These are phyloP conservation scores for Julus scanicus DNA, from an alignment of 2,888 invertebrate species.

Conservation along the genomic window DNA sequence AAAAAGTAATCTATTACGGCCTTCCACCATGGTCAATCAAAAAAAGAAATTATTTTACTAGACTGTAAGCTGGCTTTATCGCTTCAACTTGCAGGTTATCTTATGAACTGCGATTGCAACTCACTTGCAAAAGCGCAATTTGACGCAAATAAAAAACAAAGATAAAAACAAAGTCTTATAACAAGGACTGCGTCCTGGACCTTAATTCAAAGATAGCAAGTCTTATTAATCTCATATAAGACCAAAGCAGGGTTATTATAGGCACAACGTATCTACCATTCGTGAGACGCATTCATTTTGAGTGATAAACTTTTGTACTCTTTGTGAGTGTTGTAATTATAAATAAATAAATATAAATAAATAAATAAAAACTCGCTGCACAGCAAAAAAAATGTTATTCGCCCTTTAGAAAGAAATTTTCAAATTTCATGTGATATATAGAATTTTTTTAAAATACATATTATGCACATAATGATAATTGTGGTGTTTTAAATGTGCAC, in stretches of 20 bases:
- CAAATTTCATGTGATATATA: too few relatives aligned
- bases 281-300: too few relatives aligned
- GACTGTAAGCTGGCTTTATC: not conserved
- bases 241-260: not conserved
- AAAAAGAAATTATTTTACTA: not conserved
- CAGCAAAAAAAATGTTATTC: too few relatives aligned
- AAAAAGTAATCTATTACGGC: not conserved
- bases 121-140: not conserved
- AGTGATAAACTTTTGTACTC: too few relatives aligned
- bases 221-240: not conserved
- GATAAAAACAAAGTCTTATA: not conserved
- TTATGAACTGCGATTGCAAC: not conserved
- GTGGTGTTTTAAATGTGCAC: too few relatives aligned
- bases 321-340: too few relatives aligned
- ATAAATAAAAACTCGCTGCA: too few relatives aligned
- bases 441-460: too few relatives aligned
- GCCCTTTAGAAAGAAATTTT: too few relatives aligned
- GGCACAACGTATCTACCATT: too few relatives aligned
- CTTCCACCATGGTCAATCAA: not conserved
- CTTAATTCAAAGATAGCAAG: conserved; percentile 19
- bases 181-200: not conserved
- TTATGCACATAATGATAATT: too few relatives aligned
- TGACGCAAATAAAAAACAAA: not conserved
- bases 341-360: too few relatives aligned
- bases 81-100: not conserved